Percentiles rank a stretch among this genome's conserved stretches.
Evolutionary conservation across 2,113 vertebrate species (phyloP).

Genomic region (Urocitellus parryii): DNA sequence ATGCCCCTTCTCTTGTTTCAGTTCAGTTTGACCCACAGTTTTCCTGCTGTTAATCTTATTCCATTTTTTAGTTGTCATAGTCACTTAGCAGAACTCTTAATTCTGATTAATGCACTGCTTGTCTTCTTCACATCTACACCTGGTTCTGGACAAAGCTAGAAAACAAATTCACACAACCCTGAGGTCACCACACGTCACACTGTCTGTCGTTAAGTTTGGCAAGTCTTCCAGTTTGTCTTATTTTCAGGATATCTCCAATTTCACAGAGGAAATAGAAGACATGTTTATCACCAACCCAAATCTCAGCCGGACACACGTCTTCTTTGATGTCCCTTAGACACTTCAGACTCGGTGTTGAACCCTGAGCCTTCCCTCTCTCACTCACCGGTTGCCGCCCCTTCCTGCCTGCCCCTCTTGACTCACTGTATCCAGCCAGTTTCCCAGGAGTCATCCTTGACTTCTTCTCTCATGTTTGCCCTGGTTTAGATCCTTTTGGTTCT

Average conservation of each 20-base stretch:
- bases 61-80: neutral
- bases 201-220: neutral
- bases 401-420: neutral
- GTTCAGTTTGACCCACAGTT: neutral
- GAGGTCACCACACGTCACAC: neutral
- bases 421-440: neutral
- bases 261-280: conserved; percentile 26
- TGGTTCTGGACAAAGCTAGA: neutral
- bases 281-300: neutral
- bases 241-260: neutral
- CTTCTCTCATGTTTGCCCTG: neutral
- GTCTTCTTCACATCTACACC: neutral
- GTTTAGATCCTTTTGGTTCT: neutral
- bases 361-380: neutral
- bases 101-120: neutral
- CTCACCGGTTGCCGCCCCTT: neutral
- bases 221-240: neutral
- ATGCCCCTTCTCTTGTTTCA: neutral
- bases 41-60: neutral
- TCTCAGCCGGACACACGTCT: neutral
- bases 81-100: neutral
- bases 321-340: neutral
- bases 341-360: neutral
- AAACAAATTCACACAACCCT: neutral
- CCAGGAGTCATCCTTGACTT: neutral